Evolutionary conservation across 1,140 invertebrate species (phyloP).

Genomic region (Bombus superbus): DNA sequence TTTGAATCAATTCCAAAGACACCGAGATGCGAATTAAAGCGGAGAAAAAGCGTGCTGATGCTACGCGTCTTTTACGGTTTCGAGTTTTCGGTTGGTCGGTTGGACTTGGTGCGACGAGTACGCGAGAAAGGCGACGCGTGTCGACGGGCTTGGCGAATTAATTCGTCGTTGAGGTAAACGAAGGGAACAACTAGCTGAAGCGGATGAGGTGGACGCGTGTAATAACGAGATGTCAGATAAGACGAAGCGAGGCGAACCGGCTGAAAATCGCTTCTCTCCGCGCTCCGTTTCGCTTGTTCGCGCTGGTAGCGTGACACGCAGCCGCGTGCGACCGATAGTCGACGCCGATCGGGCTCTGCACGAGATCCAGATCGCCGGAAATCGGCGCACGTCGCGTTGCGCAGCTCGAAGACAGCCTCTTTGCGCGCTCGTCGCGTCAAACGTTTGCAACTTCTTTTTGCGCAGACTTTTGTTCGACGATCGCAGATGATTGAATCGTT

Average conservation of each 20-base stretch:
- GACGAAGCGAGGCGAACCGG: conserved; percentile 32
- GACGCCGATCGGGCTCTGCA: too few species aligned
- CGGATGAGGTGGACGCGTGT: conserved; percentile 63
- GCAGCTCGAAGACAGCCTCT: background rate
- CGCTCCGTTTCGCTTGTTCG: conserved; percentile 26
- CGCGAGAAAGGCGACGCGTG: conserved; percentile 28
- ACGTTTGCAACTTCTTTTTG: background rate
- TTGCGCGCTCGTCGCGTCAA: background rate
- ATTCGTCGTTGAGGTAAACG: conserved; percentile 66
- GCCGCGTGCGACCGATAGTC: background rate
- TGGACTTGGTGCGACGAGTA: too few species aligned
- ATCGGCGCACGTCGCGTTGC: background rate
- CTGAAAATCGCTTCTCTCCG: conserved; percentile 54
- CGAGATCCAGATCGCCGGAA: background rate
- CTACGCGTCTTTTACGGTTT: too few species aligned
- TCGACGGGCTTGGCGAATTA: conserved; percentile 56
- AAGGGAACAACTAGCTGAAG: conserved; percentile 61
- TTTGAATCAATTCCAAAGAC: too few species aligned
- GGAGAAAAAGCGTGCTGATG: too few species aligned
- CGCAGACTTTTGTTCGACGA: background rate
- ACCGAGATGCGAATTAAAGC: too few species aligned
- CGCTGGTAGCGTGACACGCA: conserved; percentile 43
- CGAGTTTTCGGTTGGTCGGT: too few species aligned
- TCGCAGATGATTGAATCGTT: background rate
- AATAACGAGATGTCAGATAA: conserved; percentile 68